phyloP scores from a whole-genome alignment of 2,888 invertebrate genomes.

The Megastigmus dorsalis region DNA sequence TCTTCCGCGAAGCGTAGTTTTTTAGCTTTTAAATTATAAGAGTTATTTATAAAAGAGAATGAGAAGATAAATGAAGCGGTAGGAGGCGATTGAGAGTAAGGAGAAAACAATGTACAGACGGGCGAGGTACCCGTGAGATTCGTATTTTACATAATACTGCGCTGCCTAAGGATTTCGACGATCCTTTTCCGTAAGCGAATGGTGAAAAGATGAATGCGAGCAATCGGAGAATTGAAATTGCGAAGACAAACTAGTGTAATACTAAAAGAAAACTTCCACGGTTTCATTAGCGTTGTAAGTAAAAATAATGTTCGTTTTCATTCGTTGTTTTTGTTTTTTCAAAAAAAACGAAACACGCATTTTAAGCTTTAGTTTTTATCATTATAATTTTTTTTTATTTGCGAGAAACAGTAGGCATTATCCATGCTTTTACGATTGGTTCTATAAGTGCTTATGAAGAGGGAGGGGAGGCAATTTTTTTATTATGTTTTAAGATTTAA shows the following conservation, averaged over 20 bases:
- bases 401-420: constrained; percentile 14
- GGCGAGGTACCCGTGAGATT: constrained; percentile 60
- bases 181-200: constrained; percentile 41
- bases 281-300: constrained; percentile 40
- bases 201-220: background rate
- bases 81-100: background rate
- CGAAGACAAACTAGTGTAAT: constrained; percentile 54
- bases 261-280: constrained; percentile 47
- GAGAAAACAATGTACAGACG: constrained; percentile 64
- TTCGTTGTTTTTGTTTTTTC: constrained; percentile 42
- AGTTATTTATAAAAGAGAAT: constrained; percentile 64
- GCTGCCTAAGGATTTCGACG: constrained; percentile 45
- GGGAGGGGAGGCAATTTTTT: constrained; percentile 46
- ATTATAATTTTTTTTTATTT: constrained; percentile 28
- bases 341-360: constrained; percentile 33
- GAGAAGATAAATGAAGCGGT: constrained; percentile 12
- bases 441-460: constrained; percentile 48
- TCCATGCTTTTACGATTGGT: constrained; percentile 44
- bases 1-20: constrained; percentile 27
- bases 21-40: constrained; percentile 65
- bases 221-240: constrained; percentile 47
- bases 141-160: constrained; percentile 54
- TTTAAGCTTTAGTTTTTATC: constrained; percentile 52
- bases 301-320: constrained; percentile 27
- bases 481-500: constrained; percentile 46